These are phyloP conservation scores for Drosophila orena DNA, from an alignment of 1,140 invertebrate species.

Conservation along the genomic window DNA sequence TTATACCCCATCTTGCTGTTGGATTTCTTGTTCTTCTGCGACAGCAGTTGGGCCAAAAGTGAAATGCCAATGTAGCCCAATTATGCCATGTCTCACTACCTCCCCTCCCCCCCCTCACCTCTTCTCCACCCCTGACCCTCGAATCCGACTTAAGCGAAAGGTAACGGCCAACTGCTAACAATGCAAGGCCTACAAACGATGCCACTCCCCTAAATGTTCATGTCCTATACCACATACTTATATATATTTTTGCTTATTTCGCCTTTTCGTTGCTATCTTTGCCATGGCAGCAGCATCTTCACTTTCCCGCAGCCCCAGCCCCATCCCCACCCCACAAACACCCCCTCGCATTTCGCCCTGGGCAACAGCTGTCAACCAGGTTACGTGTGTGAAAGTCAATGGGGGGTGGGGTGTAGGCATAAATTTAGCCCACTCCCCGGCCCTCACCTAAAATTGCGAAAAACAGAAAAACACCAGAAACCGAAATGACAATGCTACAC, in stretches of 20 bases:
- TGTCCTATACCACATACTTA: slow-evolving; percentile 12
- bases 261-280: slow-evolving; percentile 77
- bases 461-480: slow-evolving; percentile 31
- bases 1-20: not conserved
- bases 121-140: not conserved
- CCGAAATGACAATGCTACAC: slow-evolving; percentile 50
- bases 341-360: slow-evolving; percentile 33
- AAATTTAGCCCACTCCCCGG: slow-evolving; percentile 46
- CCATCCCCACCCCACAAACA: not conserved
- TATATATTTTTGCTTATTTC: slow-evolving; percentile 60
- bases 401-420: slow-evolving; percentile 37
- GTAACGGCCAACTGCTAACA: slow-evolving; percentile 78
- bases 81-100: slow-evolving; percentile 53
- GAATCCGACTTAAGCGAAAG: slow-evolving; percentile 46
- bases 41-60: slow-evolving; percentile 69
- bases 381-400: slow-evolving; percentile 64
- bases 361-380: slow-evolving; percentile 79
- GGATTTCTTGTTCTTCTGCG: slow-evolving; percentile 22
- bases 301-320: not conserved
- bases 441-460: slow-evolving; percentile 22
- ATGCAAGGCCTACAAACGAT: slow-evolving; percentile 64
- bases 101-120: too few relatives aligned
- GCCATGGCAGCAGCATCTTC: slow-evolving; percentile 40
- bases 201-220: slow-evolving; percentile 49
- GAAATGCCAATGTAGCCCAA: slow-evolving; percentile 80